Base-by-base conservation (phyloP, 1,140 invertebrate species). In the Drosophila obscura region DNA sequence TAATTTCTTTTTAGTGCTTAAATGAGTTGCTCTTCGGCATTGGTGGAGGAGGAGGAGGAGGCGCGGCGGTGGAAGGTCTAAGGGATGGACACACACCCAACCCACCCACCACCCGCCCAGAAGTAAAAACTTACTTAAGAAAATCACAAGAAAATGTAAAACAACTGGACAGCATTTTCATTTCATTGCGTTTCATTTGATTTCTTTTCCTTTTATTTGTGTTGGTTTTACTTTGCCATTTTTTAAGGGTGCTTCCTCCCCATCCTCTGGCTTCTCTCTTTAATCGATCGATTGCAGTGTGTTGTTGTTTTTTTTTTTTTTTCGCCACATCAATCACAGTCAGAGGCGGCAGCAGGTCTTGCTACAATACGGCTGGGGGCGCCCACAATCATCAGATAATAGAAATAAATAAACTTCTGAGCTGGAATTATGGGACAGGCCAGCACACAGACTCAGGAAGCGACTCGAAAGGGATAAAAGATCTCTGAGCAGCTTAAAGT, bases 1-100 rank as follows among this genome's bases (percentile, higher is more conserved):
- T 87, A 87, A 87, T 87, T 88, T 87, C 78, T 87, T 82, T 88
- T 87, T 87, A 88, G 74, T 78, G 60, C 79, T 87, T 81, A 82
- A 87, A 87, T 87, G 82, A 85, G 84, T 88, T 73, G 73, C 61
- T 49, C 13, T 28, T 6, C 26, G 58, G 69, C 26, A 28, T 65
- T 63, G 49, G 56, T 63, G 49, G 52, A 45, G 57, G 31, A 49
- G 44, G 9, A 19, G 15, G 46, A 16, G 28, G 31, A 4, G 24
- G 50, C 15, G n/a, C 4, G 24, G 50, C 15, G n/a, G 24, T 7
- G 31, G 28, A 31, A 31, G 2, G 31, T 31, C 31, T 59, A 41
- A 28, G 24, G 15, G 49, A 26, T 31, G 31, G 24, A 9, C 19
- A 8, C 31, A 35, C 24, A 7, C 11, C 13, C 44, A 11, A 13